These are phyloP conservation scores for Julus scandinavius DNA, from an alignment of 2,888 invertebrate genomes.

Conservation along the genomic window DNA sequence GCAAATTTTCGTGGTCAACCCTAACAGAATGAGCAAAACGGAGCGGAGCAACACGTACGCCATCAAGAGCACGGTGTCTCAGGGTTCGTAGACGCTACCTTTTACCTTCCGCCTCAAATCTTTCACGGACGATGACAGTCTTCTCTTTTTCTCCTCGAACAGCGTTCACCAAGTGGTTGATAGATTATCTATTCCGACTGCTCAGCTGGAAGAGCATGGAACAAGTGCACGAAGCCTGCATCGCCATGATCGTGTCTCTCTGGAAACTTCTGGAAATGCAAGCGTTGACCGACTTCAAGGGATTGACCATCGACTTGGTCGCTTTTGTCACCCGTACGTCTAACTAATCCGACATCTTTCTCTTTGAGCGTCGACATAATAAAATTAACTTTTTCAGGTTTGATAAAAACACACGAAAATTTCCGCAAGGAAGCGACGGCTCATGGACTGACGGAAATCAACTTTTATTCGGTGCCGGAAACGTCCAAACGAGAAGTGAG, in stretches of 20 bases:
- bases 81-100: background rate
- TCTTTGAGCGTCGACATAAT: too few relatives aligned
- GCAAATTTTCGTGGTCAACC: slow-evolving; percentile 40
- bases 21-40: background rate
- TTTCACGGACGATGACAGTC: background rate
- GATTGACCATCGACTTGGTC: background rate
- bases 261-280: slow-evolving; percentile 10
- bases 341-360: too few relatives aligned
- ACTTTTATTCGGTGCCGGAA: background rate
- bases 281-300: background rate
- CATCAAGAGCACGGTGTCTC: background rate
- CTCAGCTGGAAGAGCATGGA: background rate
- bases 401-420: background rate
- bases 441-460: background rate
- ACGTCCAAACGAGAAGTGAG: background rate
- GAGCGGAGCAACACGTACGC: background rate
- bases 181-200: background rate
- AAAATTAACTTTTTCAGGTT: background rate
- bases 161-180: slow-evolving; percentile 41
- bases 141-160: background rate
- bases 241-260: background rate
- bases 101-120: background rate
- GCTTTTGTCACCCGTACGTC: background rate
- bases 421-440: background rate
- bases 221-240: background rate